phyloP scores from a whole-genome alignment of 2,888 invertebrate species.

The Agonum fuliginosum region DNA sequence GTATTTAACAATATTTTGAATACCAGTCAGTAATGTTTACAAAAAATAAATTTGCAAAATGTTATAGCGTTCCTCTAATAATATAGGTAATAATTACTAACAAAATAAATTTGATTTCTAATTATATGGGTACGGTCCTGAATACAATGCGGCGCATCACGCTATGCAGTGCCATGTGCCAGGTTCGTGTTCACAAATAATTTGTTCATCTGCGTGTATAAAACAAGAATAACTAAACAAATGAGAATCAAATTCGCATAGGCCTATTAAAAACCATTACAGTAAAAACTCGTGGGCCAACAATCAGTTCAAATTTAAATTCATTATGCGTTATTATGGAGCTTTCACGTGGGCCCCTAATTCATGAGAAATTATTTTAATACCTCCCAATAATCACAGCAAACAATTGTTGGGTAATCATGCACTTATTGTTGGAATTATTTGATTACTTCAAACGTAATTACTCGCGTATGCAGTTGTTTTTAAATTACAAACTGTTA shows the following conservation, averaged over 20 bases:
- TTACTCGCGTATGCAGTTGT: constrained; percentile 15
- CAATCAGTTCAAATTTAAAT: constrained; percentile 52
- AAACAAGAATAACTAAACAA: constrained; percentile 47
- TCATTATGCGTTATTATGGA: constrained; percentile 47
- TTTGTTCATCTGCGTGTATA: constrained; percentile 41
- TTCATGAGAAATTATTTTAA: constrained; percentile 51
- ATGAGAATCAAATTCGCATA: constrained; percentile 34
- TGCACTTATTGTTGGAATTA: constrained; percentile 32
- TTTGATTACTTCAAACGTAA: constrained; percentile 20
- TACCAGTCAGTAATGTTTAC: background rate
- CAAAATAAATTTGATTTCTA: background rate
- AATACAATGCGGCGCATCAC: background rate
- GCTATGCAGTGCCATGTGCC: constrained; percentile 40
- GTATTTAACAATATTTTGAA: no score
- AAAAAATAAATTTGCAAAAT: no score
- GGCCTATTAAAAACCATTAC: constrained; percentile 48
- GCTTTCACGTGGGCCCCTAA: constrained; percentile 49
- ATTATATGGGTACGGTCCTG: background rate
- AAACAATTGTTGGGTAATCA: constrained; percentile 28
- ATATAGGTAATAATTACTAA: background rate
- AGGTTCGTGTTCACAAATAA: constrained; percentile 46
- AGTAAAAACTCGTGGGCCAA: constrained; percentile 32
- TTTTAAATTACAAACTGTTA: constrained; percentile 8
- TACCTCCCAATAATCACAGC: constrained; percentile 8
- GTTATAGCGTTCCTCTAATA: no score